Conservation (phyloP, 2,888 invertebrate species). For the Tenthredo notha region DNA sequence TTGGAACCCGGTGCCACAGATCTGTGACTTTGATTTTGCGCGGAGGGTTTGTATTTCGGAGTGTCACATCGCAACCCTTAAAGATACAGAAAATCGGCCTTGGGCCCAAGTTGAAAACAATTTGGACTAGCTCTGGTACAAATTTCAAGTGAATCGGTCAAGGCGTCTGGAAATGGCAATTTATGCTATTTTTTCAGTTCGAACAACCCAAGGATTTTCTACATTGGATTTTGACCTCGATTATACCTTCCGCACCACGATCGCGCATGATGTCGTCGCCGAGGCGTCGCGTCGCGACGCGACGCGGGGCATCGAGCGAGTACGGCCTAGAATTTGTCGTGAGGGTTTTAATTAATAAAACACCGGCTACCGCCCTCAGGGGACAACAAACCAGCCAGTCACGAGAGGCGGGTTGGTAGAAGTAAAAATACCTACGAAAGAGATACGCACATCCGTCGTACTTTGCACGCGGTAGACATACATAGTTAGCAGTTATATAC, state of each 20-base stretch:
- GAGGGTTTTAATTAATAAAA: slow-evolving; percentile 46
- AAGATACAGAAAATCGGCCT: too few relatives aligned
- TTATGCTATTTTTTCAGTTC: too few relatives aligned
- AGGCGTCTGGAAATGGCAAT: too few relatives aligned
- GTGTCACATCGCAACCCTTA: too few relatives aligned
- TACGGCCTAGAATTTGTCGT: slow-evolving; percentile 34
- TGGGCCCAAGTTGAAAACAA: too few relatives aligned
- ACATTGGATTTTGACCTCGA: neutral
- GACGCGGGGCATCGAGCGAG: neutral
- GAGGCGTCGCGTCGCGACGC: neutral
- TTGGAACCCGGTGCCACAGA: too few relatives aligned
- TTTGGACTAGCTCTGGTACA: too few relatives aligned
- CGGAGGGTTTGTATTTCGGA: too few relatives aligned
- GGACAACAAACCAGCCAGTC: slow-evolving; percentile 26
- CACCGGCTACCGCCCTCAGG: slow-evolving; percentile 8
- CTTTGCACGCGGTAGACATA: neutral
- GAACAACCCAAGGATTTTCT: too few relatives aligned
- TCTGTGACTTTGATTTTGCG: too few relatives aligned
- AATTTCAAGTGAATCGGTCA: too few relatives aligned
- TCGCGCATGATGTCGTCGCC: neutral
- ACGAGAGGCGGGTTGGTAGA: slow-evolving; percentile 23
- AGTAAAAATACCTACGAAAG: slow-evolving; percentile 6
- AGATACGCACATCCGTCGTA: neutral
- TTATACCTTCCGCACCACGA: neutral
- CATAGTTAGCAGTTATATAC: neutral